A percentile compares a stretch with the other conserved stretches of the same genome.
phyloP scores from a whole-genome alignment of 2,113 vertebrate genomes.

The Misgurnus anguillicaudatus region DNA sequence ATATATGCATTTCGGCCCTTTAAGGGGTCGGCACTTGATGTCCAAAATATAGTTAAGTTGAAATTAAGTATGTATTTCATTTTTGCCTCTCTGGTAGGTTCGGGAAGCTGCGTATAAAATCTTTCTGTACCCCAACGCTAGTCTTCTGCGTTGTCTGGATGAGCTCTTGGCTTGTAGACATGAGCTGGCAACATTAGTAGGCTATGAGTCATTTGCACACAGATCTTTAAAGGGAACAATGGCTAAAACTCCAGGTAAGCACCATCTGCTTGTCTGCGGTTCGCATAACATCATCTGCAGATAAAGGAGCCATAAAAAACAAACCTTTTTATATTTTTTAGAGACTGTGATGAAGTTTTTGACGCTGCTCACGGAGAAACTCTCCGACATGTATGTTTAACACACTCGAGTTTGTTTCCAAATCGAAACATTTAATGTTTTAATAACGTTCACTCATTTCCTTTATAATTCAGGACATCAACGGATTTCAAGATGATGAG shows the following conservation, averaged over 20 bases:
- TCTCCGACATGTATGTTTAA: slow-evolving; percentile 80
- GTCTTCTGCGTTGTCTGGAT: slow-evolving; percentile 82
- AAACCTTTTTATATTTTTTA: slow-evolving; percentile 55
- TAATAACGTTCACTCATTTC: not conserved
- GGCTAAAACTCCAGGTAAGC: slow-evolving; percentile 88
- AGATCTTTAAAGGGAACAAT: slow-evolving; percentile 93
- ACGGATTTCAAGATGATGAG: slow-evolving; percentile 92
- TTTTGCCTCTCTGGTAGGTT: slow-evolving; percentile 70
- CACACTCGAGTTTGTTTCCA: not conserved
- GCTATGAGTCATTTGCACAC: slow-evolving; percentile 87
- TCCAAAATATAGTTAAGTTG: too few species aligned
- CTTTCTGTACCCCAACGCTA: slow-evolving; percentile 85
- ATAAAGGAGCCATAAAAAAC: not conserved
- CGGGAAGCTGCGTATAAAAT: slow-evolving; percentile 94
- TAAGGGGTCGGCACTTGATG: too few species aligned
- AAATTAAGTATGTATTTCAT: too few species aligned
- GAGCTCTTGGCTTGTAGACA: slow-evolving; percentile 84
- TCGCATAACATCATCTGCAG: not conserved
- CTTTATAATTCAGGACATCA: slow-evolving; percentile 72
- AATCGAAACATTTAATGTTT: not conserved
- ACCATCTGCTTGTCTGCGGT: not conserved
- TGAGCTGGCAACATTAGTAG: slow-evolving; percentile 86
- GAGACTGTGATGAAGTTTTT: slow-evolving; percentile 91
- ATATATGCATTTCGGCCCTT: too few species aligned
- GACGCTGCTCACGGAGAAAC: slow-evolving; percentile 85